Percentiles rank a stretch among this genome's conserved stretches.
These are phyloP conservation scores for Drosophila tropicalis DNA, from an alignment of 1,140 invertebrate genomes.

Conservation along the genomic window DNA sequence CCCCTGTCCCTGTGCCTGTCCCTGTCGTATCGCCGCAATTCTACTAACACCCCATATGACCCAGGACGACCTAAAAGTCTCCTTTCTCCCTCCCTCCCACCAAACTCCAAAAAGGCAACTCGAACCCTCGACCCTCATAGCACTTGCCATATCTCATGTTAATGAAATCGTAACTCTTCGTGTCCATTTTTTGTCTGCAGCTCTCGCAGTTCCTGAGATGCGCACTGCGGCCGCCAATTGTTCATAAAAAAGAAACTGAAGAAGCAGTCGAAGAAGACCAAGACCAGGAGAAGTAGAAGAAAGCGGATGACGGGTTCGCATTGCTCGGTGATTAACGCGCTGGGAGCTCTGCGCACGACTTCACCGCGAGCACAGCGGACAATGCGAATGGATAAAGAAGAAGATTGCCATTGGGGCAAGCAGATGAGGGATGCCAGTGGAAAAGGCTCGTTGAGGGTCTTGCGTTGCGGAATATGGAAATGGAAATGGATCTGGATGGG, in stretches of 20 bases:
- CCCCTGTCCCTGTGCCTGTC: background rate
- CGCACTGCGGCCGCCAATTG: conserved; percentile 42
- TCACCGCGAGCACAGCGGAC: conserved; percentile 27
- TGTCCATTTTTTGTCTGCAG: conserved; percentile 69
- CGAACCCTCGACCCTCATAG: conserved; percentile 20
- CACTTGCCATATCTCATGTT: conserved; percentile 81
- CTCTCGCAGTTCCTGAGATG: conserved; percentile 20
- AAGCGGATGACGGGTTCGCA: conserved; percentile 38
- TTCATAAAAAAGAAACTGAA: conserved; percentile 26
- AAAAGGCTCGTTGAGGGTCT: no score
- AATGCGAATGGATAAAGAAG: conserved; percentile 26
- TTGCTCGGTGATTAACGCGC: conserved; percentile 50
- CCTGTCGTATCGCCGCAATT: background rate
- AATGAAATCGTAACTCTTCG: conserved; percentile 82
- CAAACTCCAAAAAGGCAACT: background rate
- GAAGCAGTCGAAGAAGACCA: background rate
- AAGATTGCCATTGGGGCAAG: no score
- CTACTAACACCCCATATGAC: conserved; percentile 35
- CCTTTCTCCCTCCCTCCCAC: conserved; percentile 5
- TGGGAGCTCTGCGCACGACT: conserved; percentile 48
- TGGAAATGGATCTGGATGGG: background rate
- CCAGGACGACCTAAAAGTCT: conserved; percentile 53
- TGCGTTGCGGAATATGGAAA: background rate
- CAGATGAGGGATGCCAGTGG: no score
- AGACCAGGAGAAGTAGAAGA: conserved; percentile 17